phyloP scores from a whole-genome alignment of 2,113 vertebrate genomes.

The Plotosus lineatus region DNA sequence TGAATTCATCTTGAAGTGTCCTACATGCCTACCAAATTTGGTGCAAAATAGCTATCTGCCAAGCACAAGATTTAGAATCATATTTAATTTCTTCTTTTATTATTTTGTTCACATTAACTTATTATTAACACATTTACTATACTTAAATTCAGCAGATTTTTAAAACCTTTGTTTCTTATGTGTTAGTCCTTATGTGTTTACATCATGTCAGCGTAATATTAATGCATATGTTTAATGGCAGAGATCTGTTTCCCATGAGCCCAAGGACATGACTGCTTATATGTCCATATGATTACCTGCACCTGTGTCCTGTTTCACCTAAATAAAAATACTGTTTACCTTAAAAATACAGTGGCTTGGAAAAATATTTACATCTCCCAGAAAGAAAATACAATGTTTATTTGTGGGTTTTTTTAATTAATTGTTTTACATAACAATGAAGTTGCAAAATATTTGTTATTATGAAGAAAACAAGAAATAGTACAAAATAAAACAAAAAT shows the following conservation, averaged over 20 bases:
- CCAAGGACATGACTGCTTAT: neutral
- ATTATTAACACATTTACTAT: neutral
- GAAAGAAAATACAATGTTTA: no score
- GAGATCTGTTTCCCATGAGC: neutral
- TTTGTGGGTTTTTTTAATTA: no score
- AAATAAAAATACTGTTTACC: neutral
- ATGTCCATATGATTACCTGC: neutral
- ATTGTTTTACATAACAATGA: no score
- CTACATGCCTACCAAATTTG: no score
- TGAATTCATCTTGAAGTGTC: no score
- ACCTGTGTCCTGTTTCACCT: neutral
- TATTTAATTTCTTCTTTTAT: neutral
- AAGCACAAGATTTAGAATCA: neutral
- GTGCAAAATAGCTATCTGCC: no score
- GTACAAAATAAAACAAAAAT: no score
- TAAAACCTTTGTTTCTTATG: neutral
- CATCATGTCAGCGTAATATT: neutral
- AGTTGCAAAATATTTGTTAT: no score
- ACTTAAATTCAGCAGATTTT: neutral
- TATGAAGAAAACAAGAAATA: no score
- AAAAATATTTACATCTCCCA: no score
- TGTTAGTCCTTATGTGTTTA: neutral
- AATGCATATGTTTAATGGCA: no score
- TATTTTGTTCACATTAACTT: neutral
- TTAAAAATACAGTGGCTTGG: no score